A percentile compares a stretch with the other conserved stretches of the same genome.
Conservation (phyloP, 2,113 vertebrate species). For the Chroicocephalus ridibundus region DNA sequence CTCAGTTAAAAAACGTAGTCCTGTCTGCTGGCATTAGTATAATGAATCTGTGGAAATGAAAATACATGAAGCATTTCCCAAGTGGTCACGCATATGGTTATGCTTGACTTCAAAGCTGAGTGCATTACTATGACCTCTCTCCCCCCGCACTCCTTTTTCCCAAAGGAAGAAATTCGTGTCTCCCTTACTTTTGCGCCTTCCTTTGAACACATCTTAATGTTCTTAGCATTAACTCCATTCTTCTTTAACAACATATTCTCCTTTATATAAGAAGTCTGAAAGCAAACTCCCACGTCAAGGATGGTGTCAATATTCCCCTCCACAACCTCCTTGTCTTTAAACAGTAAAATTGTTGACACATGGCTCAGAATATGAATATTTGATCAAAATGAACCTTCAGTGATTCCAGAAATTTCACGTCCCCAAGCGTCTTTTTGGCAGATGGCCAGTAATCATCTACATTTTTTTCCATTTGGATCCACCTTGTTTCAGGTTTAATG, state of each 20-base stretch:
- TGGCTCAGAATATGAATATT: conserved; percentile 64
- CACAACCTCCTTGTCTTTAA: conserved; percentile 28
- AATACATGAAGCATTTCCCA: conserved; percentile 40
- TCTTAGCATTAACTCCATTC: not conserved
- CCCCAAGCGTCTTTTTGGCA: conserved; percentile 65
- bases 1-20: not conserved
- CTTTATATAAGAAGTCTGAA: conserved; percentile 8
- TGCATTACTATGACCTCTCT: not conserved
- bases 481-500: conserved; percentile 76
- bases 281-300: not conserved
- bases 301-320: conserved; percentile 20
- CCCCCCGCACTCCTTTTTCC: not conserved
- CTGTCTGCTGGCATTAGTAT: not conserved
- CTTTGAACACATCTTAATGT: not conserved
- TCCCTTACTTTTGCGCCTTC: not conserved
- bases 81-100: not conserved
- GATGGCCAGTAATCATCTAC: conserved; percentile 69
- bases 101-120: conserved; percentile 45
- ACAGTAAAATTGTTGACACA: conserved; percentile 47
- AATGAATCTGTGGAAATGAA: conserved; percentile 17
- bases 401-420: conserved; percentile 65
- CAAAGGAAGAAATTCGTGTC: not conserved
- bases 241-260: not conserved
- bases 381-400: conserved; percentile 65
- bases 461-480: conserved; percentile 65